Evolutionary conservation across 2,797 vertebrate species (phyloP), one percentile per base, ranked within the genome.

Genomic region (Sebastes itinus): DNA sequence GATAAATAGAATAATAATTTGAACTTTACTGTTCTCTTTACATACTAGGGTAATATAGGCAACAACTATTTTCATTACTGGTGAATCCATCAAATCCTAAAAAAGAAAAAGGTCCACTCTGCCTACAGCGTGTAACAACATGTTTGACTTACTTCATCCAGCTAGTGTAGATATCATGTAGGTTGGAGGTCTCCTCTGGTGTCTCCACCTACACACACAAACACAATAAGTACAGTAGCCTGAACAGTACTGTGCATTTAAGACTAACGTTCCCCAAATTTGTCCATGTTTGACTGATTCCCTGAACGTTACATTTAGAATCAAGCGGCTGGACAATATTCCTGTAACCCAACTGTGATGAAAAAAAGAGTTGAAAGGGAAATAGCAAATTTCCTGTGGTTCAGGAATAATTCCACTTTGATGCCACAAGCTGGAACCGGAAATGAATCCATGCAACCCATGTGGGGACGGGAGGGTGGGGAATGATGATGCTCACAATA

Each of bases 81-180:
- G 22, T 25, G 8, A 56, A 55, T 55, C 20, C 6, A 30, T 32
- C 18, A 46, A 18, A 16, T 46, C 3, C 23, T 32, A 20, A 20
- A 11, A 9, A 11, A 49, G 3, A 38, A 38, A 38, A 33, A 30
- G 7, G 7, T 52, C 10, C 64, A 52, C 23, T 12, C 22, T 22
- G 9, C 18, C 35, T 60, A 63, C 6, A 18, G 7, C 6, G 25
- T 14, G 25, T 12, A 4, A 22, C 18, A 18, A 32, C 27, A 35
- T n/a, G 25, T 7, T 10, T 0, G 32, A 82, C 91, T 92, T 65
- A 94, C 93, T 89, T 94, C 72, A 82, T 81, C 93, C 93, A 94
- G 54, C 85, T 84, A 2, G 80, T 84, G 91, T 92, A 94, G 83
- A 94, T 92, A 1, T 93, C 91, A 2, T 86, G 88, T 0, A 94